Evolutionary conservation across 2,113 vertebrate species (phyloP).

Genomic region (Solea senegalensis): DNA sequence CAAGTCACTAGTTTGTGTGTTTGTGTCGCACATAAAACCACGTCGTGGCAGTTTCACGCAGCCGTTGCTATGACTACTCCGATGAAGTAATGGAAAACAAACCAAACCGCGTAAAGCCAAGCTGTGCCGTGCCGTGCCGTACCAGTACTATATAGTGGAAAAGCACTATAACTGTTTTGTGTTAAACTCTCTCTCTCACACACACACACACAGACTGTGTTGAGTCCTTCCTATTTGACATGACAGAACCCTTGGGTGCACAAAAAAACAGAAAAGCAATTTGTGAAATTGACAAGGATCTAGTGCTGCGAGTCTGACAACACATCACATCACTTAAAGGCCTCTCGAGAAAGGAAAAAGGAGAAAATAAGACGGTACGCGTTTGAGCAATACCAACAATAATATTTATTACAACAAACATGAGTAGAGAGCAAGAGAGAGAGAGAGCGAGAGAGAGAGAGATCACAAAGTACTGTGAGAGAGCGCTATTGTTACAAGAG

Average conservation of each 20-base stretch:
- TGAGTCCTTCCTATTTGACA: conserved; percentile 47
- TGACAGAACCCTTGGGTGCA: conserved; percentile 47
- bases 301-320: conserved; percentile 44
- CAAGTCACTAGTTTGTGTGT: too few species aligned
- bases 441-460: conserved; percentile 82
- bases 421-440: conserved; percentile 85
- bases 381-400: conserved; percentile 96
- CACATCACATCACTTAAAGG: conserved; percentile 26
- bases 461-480: conserved; percentile 90
- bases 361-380: conserved; percentile 86
- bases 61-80: too few species aligned
- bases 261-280: conserved; percentile 64
- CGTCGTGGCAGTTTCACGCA: too few species aligned
- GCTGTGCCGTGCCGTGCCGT: too few species aligned
- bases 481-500: conserved; percentile 90
- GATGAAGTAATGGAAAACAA: too few species aligned
- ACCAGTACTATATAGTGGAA: too few species aligned
- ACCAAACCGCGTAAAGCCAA: too few species aligned
- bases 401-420: conserved; percentile 98
- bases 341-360: conserved; percentile 59
- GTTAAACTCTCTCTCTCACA: neutral
- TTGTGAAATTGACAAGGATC: conserved; percentile 89
- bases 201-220: conserved; percentile 23
- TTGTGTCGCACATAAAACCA: too few species aligned
- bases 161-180: too few species aligned